These are phyloP conservation scores for Teleogryllus oceanicus DNA, from an alignment of 2,888 invertebrate genomes.

Conservation along the genomic window DNA sequence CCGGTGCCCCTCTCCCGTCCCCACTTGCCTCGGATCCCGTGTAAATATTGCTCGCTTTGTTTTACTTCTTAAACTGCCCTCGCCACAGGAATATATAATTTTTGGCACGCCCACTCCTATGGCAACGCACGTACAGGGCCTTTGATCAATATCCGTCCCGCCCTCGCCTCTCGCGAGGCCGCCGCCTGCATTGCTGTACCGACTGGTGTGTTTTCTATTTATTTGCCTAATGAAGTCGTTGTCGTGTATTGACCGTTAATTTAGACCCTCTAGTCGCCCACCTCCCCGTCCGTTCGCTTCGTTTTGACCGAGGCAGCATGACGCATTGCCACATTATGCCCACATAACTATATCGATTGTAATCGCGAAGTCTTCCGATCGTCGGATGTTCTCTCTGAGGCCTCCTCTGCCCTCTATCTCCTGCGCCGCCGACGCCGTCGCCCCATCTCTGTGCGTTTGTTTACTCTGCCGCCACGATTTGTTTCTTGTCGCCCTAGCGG, in stretches of 20 bases:
- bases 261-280: not conserved
- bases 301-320: not conserved
- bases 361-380: too few relatives aligned
- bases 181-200: too few relatives aligned
- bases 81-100: not conserved
- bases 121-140: too few relatives aligned
- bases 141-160: too few relatives aligned
- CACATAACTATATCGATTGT: too few relatives aligned
- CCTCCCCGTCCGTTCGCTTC: not conserved
- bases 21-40: not conserved
- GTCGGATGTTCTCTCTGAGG: not conserved
- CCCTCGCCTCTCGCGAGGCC: too few relatives aligned
- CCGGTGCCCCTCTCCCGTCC: not conserved
- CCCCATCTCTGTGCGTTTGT: conserved; percentile 2
- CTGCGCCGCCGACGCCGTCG: not conserved
- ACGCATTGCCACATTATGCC: too few relatives aligned
- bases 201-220: too few relatives aligned
- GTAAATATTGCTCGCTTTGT: conserved; percentile 6
- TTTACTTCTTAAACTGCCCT: not conserved
- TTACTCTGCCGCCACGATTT: not conserved
- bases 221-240: not conserved
- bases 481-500: conserved; percentile 18
- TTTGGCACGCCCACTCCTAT: too few relatives aligned
- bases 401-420: not conserved
- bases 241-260: conserved; percentile 5